Evolutionary conservation across 2,113 vertebrate genomes (phyloP).

Genomic region (Engystomops pustulosus): DNA sequence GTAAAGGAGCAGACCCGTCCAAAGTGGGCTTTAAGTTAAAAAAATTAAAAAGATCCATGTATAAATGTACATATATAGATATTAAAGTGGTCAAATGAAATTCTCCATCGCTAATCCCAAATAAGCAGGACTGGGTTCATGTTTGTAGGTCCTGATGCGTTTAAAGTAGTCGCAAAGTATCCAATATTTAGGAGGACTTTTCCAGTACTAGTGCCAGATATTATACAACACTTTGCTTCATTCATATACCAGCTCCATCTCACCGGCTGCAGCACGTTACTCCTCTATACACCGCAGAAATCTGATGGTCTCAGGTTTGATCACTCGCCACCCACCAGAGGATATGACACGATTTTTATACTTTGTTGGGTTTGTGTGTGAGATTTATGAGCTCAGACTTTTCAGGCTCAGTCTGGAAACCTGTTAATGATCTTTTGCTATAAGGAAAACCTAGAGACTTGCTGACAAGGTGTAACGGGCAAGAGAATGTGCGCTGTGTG

Average conservation of each 20-base stretch:
- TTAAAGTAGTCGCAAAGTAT: neutral
- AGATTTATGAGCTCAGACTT: slow-evolving; percentile 34
- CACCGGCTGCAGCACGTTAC: neutral
- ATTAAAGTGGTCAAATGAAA: neutral
- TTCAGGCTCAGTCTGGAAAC: slow-evolving; percentile 24
- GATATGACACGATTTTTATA: neutral
- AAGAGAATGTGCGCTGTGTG: slow-evolving; percentile 29
- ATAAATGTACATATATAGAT: neutral
- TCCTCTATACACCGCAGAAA: neutral
- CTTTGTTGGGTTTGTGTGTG: slow-evolving; percentile 4
- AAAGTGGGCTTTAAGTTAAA: too few species aligned
- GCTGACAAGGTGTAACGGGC: slow-evolving; percentile 51
- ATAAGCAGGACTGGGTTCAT: neutral
- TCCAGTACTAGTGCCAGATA: neutral
- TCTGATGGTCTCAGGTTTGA: neutral
- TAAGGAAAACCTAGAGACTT: slow-evolving; percentile 33
- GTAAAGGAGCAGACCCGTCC: too few species aligned
- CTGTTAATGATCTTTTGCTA: slow-evolving; percentile 36
- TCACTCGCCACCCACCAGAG: slow-evolving; percentile 13
- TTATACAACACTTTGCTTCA: neutral
- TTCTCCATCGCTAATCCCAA: neutral
- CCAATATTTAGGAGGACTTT: neutral
- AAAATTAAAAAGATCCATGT: neutral
- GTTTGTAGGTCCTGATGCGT: neutral
- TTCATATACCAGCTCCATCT: neutral